Evolutionary conservation across 2,888 invertebrate genomes (phyloP), one percentile per base, ranked within the genome.

Genomic region (Ceraclea dissimilis): DNA sequence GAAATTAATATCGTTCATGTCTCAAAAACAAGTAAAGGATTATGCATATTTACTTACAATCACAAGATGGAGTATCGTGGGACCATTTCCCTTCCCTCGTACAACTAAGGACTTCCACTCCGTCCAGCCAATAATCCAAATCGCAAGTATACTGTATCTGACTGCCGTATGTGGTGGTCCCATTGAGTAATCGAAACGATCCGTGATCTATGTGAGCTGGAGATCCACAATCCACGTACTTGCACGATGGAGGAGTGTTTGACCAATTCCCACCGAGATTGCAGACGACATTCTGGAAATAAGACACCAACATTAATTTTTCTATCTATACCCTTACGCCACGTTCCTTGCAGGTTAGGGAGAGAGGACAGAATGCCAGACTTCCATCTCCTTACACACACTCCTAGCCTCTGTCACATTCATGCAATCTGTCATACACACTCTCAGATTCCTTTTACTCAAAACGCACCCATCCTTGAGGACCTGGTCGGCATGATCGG

Each of bases 61-160:
- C 89, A 70, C 93, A 93, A n/a, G 86, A 80, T 0, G 93, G 92
- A 50, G 88, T 85, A 66, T 88, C 86, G 43, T 88, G 85, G 0
- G 88, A 90, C 93, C 93, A 93, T 68, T 88, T 90, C 11, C 90
- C 93, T 62, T 92, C 91, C 57, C 84, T 79, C 33, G 86, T 88
- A 69, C 93, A 93, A 18, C 79, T 81, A 48, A 90, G 80, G 18
- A 77, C 78, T 48, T 86, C 83, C 1, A 84, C 83, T 0, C 85
- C 84, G n/a, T 82, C 83, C 33, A 93, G 75, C 88, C 91, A 92
- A 69, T 91, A 86, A 70, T 93, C 92, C 17, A 82, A 79, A 49
- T 85, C 83, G 67, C 94, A 94, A 57, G 81, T 80, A 69, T 93
- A 93, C 66, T 86, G 85, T 0, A 88, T 85, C 21, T 86, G 68